These are phyloP conservation scores for Lindbergichthys nudifrons DNA, from an alignment of 2,797 vertebrate genomes.

Conservation along the genomic window DNA sequence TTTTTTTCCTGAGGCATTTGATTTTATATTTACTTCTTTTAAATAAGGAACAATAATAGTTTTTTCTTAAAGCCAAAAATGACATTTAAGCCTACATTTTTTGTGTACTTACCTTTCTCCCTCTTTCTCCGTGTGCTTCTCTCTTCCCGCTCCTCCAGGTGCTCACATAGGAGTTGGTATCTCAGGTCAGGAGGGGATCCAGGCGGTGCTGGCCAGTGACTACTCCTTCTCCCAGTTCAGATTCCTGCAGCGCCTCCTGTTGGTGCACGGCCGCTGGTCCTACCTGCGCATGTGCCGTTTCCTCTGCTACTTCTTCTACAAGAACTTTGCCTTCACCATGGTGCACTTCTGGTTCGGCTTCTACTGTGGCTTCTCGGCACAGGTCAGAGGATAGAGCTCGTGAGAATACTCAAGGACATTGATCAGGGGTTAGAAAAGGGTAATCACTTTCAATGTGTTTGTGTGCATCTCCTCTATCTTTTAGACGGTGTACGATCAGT, in stretches of 20 bases:
- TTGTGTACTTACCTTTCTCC: background rate
- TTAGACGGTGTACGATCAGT: conserved; percentile 92
- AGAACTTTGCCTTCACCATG: conserved; percentile 99
- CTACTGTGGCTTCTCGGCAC: conserved; percentile 97
- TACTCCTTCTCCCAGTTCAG: conserved; percentile 97
- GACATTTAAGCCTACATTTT: too few species aligned
- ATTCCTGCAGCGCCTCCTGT: conserved; percentile 93
- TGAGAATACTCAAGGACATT: background rate
- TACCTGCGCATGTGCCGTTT: conserved; percentile 98
- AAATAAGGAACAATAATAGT: too few species aligned
- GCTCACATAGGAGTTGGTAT: conserved; percentile 96
- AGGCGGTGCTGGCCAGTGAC: conserved; percentile 93
- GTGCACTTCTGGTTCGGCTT: conserved; percentile 99
- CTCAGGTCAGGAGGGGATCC: conserved; percentile 96
- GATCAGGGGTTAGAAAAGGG: background rate
- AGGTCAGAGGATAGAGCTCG: conserved; percentile 80
- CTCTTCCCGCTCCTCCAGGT: conserved; percentile 72
- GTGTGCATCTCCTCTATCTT: conserved; percentile 36
- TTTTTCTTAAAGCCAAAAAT: too few species aligned
- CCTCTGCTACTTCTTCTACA: conserved; percentile 99
- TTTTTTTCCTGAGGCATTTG: background rate
- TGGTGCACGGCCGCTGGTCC: conserved; percentile 97
- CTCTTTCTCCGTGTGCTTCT: background rate
- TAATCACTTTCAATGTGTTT: conserved; percentile 15
- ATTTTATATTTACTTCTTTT: background rate